A percentile compares a stretch with the other conserved stretches of the same genome.
These are phyloP conservation scores for Genyomyrus donnyi DNA, from an alignment of 2,113 vertebrate genomes.

Conservation along the genomic window DNA sequence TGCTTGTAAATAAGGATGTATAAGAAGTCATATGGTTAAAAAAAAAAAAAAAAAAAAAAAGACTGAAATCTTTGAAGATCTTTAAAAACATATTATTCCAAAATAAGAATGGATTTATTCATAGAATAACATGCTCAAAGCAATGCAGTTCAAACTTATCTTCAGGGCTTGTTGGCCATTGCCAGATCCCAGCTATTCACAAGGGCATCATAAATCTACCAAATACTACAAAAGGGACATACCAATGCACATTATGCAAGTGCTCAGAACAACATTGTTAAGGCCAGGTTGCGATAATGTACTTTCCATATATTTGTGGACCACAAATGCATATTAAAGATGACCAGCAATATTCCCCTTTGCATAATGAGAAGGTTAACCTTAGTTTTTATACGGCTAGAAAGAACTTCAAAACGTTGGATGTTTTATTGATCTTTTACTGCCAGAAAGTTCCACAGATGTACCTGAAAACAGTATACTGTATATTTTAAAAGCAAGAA, in stretches of 20 bases:
- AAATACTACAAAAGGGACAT: slow-evolving; percentile 48
- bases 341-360: slow-evolving; percentile 47
- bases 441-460: slow-evolving; percentile 5
- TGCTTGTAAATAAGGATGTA: not conserved
- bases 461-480: not conserved
- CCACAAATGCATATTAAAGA: slow-evolving; percentile 51
- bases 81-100: slow-evolving; percentile 22
- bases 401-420: slow-evolving; percentile 13
- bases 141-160: slow-evolving; percentile 45
- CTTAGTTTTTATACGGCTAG: slow-evolving; percentile 51
- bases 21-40: not conserved
- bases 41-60: not conserved
- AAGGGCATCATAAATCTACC: slow-evolving; percentile 57
- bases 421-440: slow-evolving; percentile 3
- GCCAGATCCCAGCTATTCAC: slow-evolving; percentile 59
- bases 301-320: slow-evolving; percentile 52
- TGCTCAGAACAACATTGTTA: slow-evolving; percentile 50
- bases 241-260: slow-evolving; percentile 44
- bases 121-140: slow-evolving; percentile 58
- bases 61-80: not conserved
- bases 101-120: slow-evolving; percentile 48
- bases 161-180: slow-evolving; percentile 58
- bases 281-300: slow-evolving; percentile 47
- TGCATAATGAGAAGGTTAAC: slow-evolving; percentile 47
- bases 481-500: not conserved